These are phyloP conservation scores for Antrozous pallidus DNA, from an alignment of 2,797 vertebrate genomes.

Conservation along the genomic window DNA sequence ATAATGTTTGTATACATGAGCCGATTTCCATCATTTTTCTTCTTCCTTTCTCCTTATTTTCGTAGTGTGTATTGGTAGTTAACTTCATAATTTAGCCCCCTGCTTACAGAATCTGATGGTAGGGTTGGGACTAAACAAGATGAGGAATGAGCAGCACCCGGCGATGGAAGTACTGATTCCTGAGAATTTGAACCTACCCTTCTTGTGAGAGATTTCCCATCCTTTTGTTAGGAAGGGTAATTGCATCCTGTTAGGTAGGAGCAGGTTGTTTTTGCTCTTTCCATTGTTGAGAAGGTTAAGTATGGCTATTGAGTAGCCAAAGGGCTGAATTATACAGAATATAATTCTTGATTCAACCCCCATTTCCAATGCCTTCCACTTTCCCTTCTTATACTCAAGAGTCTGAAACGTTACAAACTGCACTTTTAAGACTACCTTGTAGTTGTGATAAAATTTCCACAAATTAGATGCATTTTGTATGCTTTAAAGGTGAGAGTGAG, in stretches of 20 bases:
- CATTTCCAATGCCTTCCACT: neutral
- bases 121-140: neutral
- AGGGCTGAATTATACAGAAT: neutral
- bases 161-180: neutral
- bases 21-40: neutral
- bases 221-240: neutral
- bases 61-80: neutral
- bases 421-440: neutral
- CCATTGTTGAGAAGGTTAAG: neutral
- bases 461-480: neutral
- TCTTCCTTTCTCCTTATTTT: neutral
- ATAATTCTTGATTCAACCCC: neutral
- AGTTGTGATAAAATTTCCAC: neutral
- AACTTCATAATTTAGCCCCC: neutral
- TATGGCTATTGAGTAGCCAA: neutral
- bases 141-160: neutral
- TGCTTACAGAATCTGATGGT: neutral
- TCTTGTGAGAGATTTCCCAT: neutral
- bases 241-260: neutral
- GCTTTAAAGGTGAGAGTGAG: neutral
- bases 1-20: neutral
- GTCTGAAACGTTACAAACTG: neutral
- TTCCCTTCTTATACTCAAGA: neutral
- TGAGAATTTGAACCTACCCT: neutral
- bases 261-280: neutral